Evolutionary conservation across 1,140 invertebrate genomes (phyloP), one percentile per base, ranked within the genome.

Genomic region (Ephestia elutella): DNA sequence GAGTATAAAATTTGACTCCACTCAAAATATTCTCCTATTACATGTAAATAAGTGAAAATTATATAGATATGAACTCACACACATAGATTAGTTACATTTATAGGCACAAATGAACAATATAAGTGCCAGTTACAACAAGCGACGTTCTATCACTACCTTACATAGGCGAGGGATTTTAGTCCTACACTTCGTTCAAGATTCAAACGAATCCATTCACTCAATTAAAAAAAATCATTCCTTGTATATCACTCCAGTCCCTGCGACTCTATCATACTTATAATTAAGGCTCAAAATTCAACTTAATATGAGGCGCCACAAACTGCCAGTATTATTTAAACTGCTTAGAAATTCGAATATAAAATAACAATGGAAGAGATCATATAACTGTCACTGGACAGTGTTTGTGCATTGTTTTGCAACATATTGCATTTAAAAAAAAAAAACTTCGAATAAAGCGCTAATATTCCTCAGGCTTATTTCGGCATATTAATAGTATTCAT

Each of bases 91-190:
- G 66, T 64, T 71, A 67, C 59, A 61, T 66, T 60, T 59, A 74
- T 76, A 86, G 82, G 82, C 82, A 86, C 82, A 73, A 78, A 79
- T 78, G 75, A 79, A 83, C 76, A 74, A 65, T 73, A 72, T 69
- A 60, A 70, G 68, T 75, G 79, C 74, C 73, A 35, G 54, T 56
- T 57, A 63, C 49, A 50, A 54, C 66, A 77, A 78, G 72, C 71
- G 56, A 62, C 38, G 54, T 67, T 55, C 67, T 71, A 71, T 65
- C 30, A 64, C 72, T 75, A 71, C 65, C 30, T 70, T 71, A 75
- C 20, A 64, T 68, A 66, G 75, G 78, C 80, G 80, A 83, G 79
- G 81, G 80, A 62, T 80, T 69, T 72, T 69, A 72, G 70, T 84
- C 81, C 81, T 84, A 84, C 81, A 70, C 62, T 60, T 65, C 57